Conservation (phyloP, 2,888 invertebrate species). For the Frankliniella intonsa region DNA sequence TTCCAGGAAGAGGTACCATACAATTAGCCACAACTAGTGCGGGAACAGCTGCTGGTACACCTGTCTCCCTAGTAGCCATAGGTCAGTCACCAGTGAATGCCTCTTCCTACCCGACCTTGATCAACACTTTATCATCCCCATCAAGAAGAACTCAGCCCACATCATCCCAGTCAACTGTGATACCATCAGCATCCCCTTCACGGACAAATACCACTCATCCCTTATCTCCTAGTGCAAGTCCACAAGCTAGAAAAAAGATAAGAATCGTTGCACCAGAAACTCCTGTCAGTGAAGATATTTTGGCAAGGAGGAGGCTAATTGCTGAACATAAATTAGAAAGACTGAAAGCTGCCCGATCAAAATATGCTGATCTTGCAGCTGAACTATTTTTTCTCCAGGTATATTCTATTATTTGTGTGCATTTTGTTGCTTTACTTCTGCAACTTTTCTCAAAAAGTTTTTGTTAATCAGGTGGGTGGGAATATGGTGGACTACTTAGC, state of each 20-base stretch:
- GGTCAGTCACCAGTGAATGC: constrained; percentile 34
- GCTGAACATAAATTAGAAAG: constrained; percentile 35
- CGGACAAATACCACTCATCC: constrained; percentile 30
- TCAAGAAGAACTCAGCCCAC: constrained; percentile 34
- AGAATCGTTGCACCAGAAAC: constrained; percentile 1
- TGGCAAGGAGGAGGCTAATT: constrained; percentile 56
- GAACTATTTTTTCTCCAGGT: constrained; percentile 79
- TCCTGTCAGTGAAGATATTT: constrained; percentile 48
- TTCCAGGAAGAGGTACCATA: constrained; percentile 38
- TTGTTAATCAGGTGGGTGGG: constrained; percentile 56
- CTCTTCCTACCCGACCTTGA: constrained; percentile 37
- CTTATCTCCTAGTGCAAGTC: constrained; percentile 19
- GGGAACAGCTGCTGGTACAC: constrained; percentile 40
- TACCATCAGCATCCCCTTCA: constrained; percentile 32
- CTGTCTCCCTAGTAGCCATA: constrained; percentile 36
- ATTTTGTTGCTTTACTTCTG: not conserved
- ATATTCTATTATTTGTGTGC: not conserved
- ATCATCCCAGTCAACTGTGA: constrained; percentile 32
- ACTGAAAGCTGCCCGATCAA: constrained; percentile 41
- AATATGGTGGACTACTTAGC: constrained; percentile 82
- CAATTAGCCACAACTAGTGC: constrained; percentile 44
- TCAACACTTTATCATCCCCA: constrained; percentile 37
- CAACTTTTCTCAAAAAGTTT: not conserved
- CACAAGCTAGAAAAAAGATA: not conserved
- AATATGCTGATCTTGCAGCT: constrained; percentile 71